phyloP scores from a whole-genome alignment of 2,113 vertebrate species.

The Lagopus muta region DNA sequence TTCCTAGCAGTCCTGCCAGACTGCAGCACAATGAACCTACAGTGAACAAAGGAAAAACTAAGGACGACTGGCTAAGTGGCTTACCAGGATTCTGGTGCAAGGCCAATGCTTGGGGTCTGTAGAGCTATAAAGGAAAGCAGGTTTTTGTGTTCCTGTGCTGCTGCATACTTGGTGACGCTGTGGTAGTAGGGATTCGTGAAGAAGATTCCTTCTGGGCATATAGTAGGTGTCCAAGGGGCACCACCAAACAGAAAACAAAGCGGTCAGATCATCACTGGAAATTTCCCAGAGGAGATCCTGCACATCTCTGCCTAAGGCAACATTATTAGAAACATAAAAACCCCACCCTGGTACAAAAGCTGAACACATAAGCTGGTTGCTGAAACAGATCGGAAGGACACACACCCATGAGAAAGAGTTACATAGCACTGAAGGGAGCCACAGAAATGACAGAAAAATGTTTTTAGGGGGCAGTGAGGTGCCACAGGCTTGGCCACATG shows the following conservation, averaged over 20 bases:
- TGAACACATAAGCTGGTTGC: slow-evolving; percentile 15
- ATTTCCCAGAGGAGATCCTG: neutral
- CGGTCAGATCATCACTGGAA: neutral
- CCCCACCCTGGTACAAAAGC: neutral
- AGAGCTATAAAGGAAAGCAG: neutral
- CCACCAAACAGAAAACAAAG: neutral
- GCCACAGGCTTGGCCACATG: neutral
- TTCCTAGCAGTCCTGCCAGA: neutral
- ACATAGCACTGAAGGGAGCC: neutral
- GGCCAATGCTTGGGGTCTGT: neutral
- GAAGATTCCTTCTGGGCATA: accelerated
- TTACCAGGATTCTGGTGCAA: neutral
- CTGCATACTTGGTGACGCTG: neutral
- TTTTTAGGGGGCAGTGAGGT: neutral
- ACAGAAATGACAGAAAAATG: neutral
- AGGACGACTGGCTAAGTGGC: neutral
- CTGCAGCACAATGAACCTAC: neutral
- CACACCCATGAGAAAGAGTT: neutral
- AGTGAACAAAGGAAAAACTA: neutral
- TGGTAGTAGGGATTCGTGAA: neutral
- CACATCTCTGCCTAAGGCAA: neutral
- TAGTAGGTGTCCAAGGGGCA: neutral
- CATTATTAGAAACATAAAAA: slow-evolving; percentile 37
- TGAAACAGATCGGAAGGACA: slow-evolving; percentile 10
- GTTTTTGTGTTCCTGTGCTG: neutral